phyloP scores from a whole-genome alignment of 2,888 invertebrate species.

The Marasmarcha lunaedactyla region DNA sequence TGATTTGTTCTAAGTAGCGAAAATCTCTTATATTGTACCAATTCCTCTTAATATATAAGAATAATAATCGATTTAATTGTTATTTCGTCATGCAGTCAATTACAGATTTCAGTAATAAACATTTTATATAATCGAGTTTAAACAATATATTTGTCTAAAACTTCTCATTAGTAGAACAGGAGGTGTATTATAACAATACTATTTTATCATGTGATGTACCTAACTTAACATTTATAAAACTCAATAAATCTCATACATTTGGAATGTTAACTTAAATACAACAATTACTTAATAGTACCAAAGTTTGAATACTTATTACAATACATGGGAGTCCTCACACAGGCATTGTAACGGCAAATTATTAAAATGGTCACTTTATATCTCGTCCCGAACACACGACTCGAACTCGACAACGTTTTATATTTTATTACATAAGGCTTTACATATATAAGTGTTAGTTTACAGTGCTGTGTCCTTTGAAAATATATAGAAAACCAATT shows the following conservation, averaged over 20 bases:
- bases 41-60: constrained; percentile 31
- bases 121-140: constrained; percentile 17
- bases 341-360: constrained; percentile 1
- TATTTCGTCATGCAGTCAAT: constrained; percentile 58
- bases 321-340: constrained; percentile 4
- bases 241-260: constrained; percentile 26
- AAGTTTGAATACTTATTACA: constrained; percentile 48
- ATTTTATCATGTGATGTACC: constrained; percentile 28
- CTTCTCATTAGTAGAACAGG: constrained; percentile 3
- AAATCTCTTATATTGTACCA: constrained; percentile 27
- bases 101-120: constrained; percentile 40
- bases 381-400: too few relatives aligned
- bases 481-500: too few relatives aligned
- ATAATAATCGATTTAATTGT: constrained; percentile 30
- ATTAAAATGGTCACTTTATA: too few relatives aligned
- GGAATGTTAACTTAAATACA: constrained; percentile 52
- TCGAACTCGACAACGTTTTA: too few relatives aligned
- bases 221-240: constrained; percentile 12
- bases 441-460: too few relatives aligned
- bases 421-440: too few relatives aligned
- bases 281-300: constrained; percentile 53
- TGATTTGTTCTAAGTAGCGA: constrained; percentile 43
- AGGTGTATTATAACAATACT: constrained; percentile 19
- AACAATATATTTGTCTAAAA: constrained; percentile 29
- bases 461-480: too few relatives aligned